Percentiles rank a stretch among this genome's conserved stretches.
These are phyloP conservation scores for Zaprionus ornatus DNA, from an alignment of 1,140 invertebrate genomes.

Conservation along the genomic window DNA sequence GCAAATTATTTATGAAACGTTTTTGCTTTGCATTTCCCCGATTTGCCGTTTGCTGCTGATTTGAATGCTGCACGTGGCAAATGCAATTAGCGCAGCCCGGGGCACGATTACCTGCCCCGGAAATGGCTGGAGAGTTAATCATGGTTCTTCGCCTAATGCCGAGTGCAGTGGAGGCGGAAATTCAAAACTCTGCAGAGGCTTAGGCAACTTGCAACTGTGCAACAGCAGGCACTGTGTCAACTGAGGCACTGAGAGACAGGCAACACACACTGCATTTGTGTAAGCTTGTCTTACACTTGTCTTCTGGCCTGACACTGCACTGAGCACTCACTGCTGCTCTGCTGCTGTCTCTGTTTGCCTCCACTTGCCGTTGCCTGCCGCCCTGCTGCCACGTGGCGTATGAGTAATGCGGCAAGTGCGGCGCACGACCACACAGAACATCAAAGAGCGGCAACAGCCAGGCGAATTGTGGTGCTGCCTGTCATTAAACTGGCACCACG, in stretches of 20 bases:
- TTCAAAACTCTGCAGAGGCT: constrained; percentile 22
- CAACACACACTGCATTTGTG: constrained; percentile 3
- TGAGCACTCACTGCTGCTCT: background rate
- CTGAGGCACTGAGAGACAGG: background rate
- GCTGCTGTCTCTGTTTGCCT: background rate
- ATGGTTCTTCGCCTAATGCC: constrained; percentile 55
- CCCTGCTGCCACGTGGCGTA: constrained; percentile 52
- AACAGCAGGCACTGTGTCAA: background rate
- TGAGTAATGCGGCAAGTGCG: constrained; percentile 41
- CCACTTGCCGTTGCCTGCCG: background rate
- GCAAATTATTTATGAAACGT: constrained; percentile 71
- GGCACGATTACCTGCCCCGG: constrained; percentile 49
- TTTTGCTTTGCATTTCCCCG: constrained; percentile 32
- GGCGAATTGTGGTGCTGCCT: constrained; percentile 53
- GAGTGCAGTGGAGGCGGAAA: constrained; percentile 27
- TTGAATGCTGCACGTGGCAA: constrained; percentile 33
- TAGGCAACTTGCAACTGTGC: background rate
- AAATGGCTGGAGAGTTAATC: constrained; percentile 68
- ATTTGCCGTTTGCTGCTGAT: constrained; percentile 17
- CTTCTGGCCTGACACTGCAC: constrained; percentile 4
- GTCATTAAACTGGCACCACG: constrained; percentile 69
- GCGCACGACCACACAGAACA: constrained; percentile 53
- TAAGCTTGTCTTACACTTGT: constrained; percentile 21
- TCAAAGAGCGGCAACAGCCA: constrained; percentile 59
- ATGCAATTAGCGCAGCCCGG: constrained; percentile 71